Evolutionary conservation across 2,113 vertebrate genomes (phyloP).

Genomic region (Carettochelys insculpta): DNA sequence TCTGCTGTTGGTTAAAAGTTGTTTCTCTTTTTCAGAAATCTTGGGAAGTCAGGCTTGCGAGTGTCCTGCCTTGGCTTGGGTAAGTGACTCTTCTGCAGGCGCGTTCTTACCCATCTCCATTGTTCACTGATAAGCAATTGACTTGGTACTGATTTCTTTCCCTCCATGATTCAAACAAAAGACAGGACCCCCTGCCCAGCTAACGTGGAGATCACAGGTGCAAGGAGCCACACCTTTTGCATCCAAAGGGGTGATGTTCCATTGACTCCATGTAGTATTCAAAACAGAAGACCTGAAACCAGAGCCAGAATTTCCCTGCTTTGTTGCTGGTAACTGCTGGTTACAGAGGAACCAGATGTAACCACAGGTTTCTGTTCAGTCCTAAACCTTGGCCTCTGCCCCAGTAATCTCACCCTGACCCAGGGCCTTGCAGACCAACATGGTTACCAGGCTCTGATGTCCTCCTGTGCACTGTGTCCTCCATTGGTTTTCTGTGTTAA

Average conservation of each 20-base stretch:
- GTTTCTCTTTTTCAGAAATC: conserved; percentile 87
- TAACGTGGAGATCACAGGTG: not conserved
- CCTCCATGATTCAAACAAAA: not conserved
- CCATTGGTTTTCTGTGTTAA: not conserved
- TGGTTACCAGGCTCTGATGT: not conserved
- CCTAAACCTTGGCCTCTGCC: not conserved
- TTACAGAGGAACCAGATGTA: not conserved
- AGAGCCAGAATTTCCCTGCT: not conserved
- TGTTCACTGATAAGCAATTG: not conserved
- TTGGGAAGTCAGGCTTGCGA: conserved; percentile 95
- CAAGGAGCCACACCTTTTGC: not conserved
- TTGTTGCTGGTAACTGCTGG: not conserved
- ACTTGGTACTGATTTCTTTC: not conserved
- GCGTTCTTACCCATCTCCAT: too few species aligned
- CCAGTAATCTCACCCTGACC: not conserved
- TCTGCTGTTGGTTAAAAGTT: not conserved
- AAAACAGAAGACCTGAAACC: not conserved
- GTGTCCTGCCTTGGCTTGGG: conserved; percentile 98
- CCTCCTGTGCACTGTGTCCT: not conserved
- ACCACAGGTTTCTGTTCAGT: not conserved
- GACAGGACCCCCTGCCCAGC: not conserved
- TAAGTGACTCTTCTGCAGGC: conserved; percentile 71
- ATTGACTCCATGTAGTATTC: not conserved
- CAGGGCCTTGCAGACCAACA: not conserved
- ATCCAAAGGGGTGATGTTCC: not conserved